These are phyloP conservation scores for Nymphalis io DNA, from an alignment of 1,140 invertebrate species.

Conservation along the genomic window DNA sequence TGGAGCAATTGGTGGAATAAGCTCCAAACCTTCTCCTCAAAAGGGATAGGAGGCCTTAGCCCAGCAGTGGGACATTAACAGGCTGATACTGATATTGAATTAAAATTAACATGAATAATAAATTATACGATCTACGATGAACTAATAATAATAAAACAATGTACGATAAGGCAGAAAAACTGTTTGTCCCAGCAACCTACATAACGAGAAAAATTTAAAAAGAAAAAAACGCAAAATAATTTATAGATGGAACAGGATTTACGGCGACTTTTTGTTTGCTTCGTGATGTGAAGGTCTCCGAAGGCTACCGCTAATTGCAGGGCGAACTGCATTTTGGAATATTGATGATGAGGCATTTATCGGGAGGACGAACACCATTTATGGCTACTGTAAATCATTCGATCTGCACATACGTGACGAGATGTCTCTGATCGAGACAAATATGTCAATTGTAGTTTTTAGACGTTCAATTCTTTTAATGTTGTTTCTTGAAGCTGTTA, in stretches of 20 bases:
- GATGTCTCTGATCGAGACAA: conserved; percentile 70
- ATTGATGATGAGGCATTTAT: conserved; percentile 79
- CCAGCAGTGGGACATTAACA: too few relatives aligned
- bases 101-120: too few relatives aligned
- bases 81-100: too few relatives aligned
- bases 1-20: too few relatives aligned
- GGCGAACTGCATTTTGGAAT: conserved; percentile 77
- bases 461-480: conserved; percentile 65
- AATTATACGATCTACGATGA: background rate
- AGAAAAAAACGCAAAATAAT: conserved; percentile 33
- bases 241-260: conserved; percentile 64
- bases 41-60: too few relatives aligned
- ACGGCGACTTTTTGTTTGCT: conserved; percentile 63
- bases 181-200: conserved; percentile 36
- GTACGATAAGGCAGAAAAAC: conserved; percentile 3
- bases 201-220: conserved; percentile 29
- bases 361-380: conserved; percentile 74
- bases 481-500: conserved; percentile 35
- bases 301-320: conserved; percentile 77
- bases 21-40: too few relatives aligned
- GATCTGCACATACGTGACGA: conserved; percentile 70
- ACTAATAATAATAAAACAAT: background rate
- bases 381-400: conserved; percentile 77
- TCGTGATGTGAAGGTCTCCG: conserved; percentile 69
- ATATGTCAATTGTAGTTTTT: conserved; percentile 74